Percentiles rank a stretch among this genome's conserved stretches.
Evolutionary conservation across 2,888 invertebrate genomes (phyloP).

Genomic region (Odontothrips loti): DNA sequence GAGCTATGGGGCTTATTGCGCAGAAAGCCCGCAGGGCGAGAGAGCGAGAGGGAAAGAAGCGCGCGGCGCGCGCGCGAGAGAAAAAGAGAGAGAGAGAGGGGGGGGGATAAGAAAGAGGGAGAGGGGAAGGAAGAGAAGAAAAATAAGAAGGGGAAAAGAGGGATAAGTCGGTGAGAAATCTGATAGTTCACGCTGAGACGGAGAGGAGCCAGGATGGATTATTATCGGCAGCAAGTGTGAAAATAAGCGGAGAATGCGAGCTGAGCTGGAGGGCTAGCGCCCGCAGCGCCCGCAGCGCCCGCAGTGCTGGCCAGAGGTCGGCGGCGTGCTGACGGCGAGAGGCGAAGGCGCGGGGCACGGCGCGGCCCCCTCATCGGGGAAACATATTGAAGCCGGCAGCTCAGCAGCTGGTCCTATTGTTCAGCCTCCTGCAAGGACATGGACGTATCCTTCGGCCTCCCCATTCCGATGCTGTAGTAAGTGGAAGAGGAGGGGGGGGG

Average conservation of each 20-base stretch:
- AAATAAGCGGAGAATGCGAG: too few relatives aligned
- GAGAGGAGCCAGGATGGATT: too few relatives aligned
- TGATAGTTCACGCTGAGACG: too few relatives aligned
- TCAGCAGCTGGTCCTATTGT: neutral
- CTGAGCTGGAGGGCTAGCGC: too few relatives aligned
- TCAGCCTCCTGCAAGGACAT: neutral
- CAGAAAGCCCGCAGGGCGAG: neutral
- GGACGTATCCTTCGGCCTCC: neutral
- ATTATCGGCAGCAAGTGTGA: too few relatives aligned
- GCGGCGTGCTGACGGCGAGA: neutral
- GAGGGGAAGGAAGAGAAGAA: neutral
- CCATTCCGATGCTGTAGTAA: neutral
- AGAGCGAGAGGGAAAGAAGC: neutral
- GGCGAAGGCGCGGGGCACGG: neutral
- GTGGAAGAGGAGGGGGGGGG: neutral
- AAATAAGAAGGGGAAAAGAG: too few relatives aligned
- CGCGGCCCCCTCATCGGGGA: too few relatives aligned
- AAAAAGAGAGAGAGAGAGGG: neutral
- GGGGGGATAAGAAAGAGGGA: neutral
- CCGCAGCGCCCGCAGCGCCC: too few relatives aligned
- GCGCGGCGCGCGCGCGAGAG: too few relatives aligned
- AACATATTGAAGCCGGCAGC: slow-evolving; percentile 1
- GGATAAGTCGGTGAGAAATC: too few relatives aligned
- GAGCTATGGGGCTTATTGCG: neutral
- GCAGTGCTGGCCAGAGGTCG: neutral